A percentile compares a stretch with the other conserved stretches of the same genome.
phyloP scores from a whole-genome alignment of 1,140 invertebrate genomes.

The Drosophila repleta region DNA sequence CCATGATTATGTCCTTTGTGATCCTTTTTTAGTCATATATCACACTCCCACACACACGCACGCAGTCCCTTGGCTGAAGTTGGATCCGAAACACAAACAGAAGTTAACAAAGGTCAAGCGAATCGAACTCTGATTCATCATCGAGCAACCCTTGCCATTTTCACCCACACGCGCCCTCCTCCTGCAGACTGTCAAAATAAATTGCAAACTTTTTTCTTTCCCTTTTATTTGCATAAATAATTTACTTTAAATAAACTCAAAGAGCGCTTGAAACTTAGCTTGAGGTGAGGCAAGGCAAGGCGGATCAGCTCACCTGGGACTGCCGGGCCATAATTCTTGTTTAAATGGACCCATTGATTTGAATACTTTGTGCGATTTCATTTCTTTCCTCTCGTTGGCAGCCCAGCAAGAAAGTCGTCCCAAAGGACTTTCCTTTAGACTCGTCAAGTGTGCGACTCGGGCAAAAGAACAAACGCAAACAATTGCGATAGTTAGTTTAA shows the following conservation, averaged over 20 bases:
- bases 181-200: constrained; percentile 53
- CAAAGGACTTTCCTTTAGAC: constrained; percentile 51
- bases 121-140: constrained; percentile 1
- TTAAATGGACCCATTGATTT: constrained; percentile 65
- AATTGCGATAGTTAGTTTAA: constrained; percentile 40
- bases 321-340: constrained; percentile 69
- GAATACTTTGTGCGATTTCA: constrained; percentile 59
- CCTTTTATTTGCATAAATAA: constrained; percentile 79
- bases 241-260: constrained; percentile 77
- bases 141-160: constrained; percentile 51
- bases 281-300: neutral
- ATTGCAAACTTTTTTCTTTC: constrained; percentile 63
- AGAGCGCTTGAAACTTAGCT: constrained; percentile 52
- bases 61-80: constrained; percentile 38
- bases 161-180: constrained; percentile 4
- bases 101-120: constrained; percentile 63
- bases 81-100: constrained; percentile 58
- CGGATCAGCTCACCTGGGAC: constrained; percentile 42
- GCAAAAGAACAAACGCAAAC: constrained; percentile 39
- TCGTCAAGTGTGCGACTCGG: constrained; percentile 36
- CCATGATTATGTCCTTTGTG: neutral
- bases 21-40: neutral
- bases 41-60: neutral
- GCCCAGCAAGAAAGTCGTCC: constrained; percentile 41
- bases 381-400: constrained; percentile 7